These are phyloP conservation scores for Platycercus adscitus DNA, from an alignment of 2,113 vertebrate genomes.

Conservation along the genomic window DNA sequence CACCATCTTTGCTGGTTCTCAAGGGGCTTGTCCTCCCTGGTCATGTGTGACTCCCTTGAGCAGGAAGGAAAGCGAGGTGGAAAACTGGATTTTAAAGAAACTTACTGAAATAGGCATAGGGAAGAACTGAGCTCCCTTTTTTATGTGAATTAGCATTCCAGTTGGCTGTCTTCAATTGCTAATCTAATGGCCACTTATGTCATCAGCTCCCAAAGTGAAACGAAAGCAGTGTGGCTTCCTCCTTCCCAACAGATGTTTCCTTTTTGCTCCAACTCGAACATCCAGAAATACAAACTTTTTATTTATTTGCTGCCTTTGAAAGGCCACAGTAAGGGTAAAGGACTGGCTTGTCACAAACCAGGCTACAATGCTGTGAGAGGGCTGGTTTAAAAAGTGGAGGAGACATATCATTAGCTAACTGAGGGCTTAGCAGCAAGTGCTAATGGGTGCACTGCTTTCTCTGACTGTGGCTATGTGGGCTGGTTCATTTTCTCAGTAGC, in stretches of 20 bases:
- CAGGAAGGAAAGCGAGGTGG: background rate
- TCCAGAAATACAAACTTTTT: background rate
- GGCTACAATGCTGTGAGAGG: background rate
- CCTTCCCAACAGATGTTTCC: conserved; percentile 39
- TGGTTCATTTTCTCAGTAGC: background rate
- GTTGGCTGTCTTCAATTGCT: conserved; percentile 15
- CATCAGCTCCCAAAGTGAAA: conserved; percentile 12
- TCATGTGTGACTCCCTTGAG: background rate
- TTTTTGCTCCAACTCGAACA: background rate
- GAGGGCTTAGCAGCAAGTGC: background rate
- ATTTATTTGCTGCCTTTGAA: background rate
- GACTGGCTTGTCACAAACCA: background rate
- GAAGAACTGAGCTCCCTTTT: background rate
- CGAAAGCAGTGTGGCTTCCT: background rate
- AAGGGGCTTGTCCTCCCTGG: background rate
- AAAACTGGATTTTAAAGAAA: background rate
- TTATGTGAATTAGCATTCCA: conserved; percentile 7
- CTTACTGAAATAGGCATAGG: background rate
- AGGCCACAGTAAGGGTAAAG: background rate
- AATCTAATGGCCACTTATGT: conserved; percentile 13
- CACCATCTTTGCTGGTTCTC: background rate
- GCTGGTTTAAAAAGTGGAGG: background rate
- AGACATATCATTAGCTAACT: background rate
- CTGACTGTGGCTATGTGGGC: background rate
- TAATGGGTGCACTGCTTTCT: background rate